Base-by-base conservation (phyloP, 2,888 invertebrate genomes). In the Eupithecia centaureata region DNA sequence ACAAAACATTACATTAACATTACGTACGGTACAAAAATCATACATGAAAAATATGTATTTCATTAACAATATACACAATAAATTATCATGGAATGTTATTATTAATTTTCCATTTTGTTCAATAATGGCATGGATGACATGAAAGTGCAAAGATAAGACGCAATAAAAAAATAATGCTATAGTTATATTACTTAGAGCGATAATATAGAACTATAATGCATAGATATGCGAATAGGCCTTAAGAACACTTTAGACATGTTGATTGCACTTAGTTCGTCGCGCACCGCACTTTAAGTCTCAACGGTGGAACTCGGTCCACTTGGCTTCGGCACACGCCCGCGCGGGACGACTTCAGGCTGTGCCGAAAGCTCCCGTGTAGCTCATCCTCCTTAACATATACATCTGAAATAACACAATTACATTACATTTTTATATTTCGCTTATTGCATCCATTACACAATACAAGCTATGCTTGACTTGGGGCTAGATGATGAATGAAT, bases 81-180 rank as follows among this genome's bases (percentile, higher is more conserved):
- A 93, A 92, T 93, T 89, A 92, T 89, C 90, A 91, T 93, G 92
- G 92, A 93, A 93, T 93, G 92, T 92, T 88, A 87, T 86, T 86
- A 88, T 86, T 84, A 87, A 72, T 70, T 87, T 90, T 87, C 83
- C 80, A 85, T 81, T 82, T 81, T 84, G 82, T 84, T 84, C 82
- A 78, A 74, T 79, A 81, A 82, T 71, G 73, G 73, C 75, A 63
- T 67, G 51, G 60, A 57, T 71, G 68, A 68, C 65, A 30, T 30
- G 57, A 56, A 27, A 71, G 62, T 65, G 81, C 78, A 80, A 84
- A 85, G 79, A 84, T 81, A 84, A 81, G 82, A 82, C 82, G 83
- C 81, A 77, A 82, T 87, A 85, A 82, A 90, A 90, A 90, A 89
- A 90, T 90, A 91, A 87, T 85, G 81, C 85, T 87, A 68, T 74